Conservation (phyloP, 2,888 invertebrate species). For the Volucella zonaria region DNA sequence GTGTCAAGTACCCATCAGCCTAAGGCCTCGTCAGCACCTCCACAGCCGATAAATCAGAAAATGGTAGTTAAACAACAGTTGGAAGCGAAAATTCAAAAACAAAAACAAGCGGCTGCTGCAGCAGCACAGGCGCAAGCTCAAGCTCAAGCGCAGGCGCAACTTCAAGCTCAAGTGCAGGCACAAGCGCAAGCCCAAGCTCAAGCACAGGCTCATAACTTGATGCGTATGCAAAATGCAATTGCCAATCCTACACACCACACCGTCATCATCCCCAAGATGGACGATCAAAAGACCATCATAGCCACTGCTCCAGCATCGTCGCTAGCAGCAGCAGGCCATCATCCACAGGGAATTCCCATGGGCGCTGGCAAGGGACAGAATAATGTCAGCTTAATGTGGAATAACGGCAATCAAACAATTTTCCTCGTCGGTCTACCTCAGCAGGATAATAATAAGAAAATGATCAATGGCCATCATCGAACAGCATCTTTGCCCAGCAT, state of each 20-base stretch:
- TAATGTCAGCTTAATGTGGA: constrained; percentile 86
- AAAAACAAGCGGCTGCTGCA: constrained; percentile 81
- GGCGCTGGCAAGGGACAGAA: constrained; percentile 82
- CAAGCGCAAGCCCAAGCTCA: constrained; percentile 82
- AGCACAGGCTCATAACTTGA: constrained; percentile 76
- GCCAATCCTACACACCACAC: constrained; percentile 60
- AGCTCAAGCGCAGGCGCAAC: constrained; percentile 83
- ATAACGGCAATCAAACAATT: constrained; percentile 85
- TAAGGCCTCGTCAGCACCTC: constrained; percentile 65
- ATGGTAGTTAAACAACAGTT: constrained; percentile 86
- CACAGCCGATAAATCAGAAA: constrained; percentile 82
- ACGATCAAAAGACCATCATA: constrained; percentile 75
- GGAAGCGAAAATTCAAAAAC: constrained; percentile 87
- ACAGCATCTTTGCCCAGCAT: constrained; percentile 85
- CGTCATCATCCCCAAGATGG: constrained; percentile 78
- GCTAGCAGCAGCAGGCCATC: constrained; percentile 57
- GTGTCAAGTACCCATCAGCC: constrained; percentile 57
- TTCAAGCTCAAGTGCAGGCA: constrained; percentile 82
- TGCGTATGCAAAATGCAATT: constrained; percentile 66
- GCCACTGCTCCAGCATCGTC: constrained; percentile 65
- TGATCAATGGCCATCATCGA: constrained; percentile 84
- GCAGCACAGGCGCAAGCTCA: constrained; percentile 81
- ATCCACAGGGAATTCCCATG: constrained; percentile 73
- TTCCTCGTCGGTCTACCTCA: constrained; percentile 84
- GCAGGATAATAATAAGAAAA: constrained; percentile 81